Evolutionary conservation across 1,140 invertebrate genomes (phyloP), one percentile per base, ranked within the genome.

Genomic region (Drosophila mayri): DNA sequence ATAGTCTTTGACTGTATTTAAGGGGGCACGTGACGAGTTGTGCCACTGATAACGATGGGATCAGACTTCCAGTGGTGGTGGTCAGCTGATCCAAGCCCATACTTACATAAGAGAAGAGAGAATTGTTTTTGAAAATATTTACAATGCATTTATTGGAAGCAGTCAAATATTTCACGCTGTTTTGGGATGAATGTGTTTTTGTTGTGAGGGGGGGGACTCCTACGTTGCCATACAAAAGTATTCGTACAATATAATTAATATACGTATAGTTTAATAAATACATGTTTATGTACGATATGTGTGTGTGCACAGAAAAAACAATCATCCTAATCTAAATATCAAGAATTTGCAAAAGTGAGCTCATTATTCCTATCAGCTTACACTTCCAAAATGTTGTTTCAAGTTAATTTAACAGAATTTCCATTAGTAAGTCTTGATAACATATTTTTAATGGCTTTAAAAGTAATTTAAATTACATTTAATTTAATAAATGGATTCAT

Each of bases 231-330:
- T 70, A 62, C 65, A 64, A 80, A 66, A 71, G 54, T 73, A 81
- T 78, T 75, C 72, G 72, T 84, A 84, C 72, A 84, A 73, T 70
- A 77, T 85, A 81, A 85, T 65, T 84, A 76, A 83, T 70, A 71
- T 77, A 76, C 37, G 65, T 83, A 83, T 73, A 73, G 54, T 80
- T 88, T 50, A 87, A 76, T 87, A 87, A 88, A 87, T 84, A 84
- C 76, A 83, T 83, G 61, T 78, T 63, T 70, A 71, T 72, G 68
- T 72, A 68, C 60, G 59, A 57, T 80, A n/a, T 75, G 59, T 79
- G 16, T 67, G 41, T 64, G 18, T 61, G 38, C 68, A 57, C 79
- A 68, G 61, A 22, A 38, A 70, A 70, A 32, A 41, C n/a, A 16
- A 43, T 43, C 22, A 16, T 12, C 16, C 8, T 16, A n/a, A 20